Percentiles rank a stretch among this genome's conserved stretches.
These are phyloP conservation scores for Drosophila kanekoi DNA, from an alignment of 2,888 invertebrate species.

Conservation along the genomic window DNA sequence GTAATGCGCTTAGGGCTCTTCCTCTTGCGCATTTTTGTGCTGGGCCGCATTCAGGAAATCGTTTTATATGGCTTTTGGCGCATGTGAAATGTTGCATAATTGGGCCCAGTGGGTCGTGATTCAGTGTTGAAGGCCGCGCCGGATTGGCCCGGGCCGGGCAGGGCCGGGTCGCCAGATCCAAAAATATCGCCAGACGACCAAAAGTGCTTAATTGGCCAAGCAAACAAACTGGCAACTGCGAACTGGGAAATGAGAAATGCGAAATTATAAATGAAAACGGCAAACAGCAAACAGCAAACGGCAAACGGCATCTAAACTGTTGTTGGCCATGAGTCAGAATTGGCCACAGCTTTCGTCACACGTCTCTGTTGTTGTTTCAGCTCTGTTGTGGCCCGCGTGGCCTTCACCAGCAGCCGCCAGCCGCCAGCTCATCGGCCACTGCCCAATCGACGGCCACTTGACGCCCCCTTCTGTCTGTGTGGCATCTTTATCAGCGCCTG, in stretches of 20 bases:
- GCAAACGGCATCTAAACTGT: constrained; percentile 22
- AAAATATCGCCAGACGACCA: constrained; percentile 11
- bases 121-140: constrained; percentile 38
- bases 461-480: background rate
- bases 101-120: constrained; percentile 40
- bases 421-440: constrained; percentile 12
- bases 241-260: too few species aligned
- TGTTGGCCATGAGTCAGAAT: constrained; percentile 38
- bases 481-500: constrained; percentile 22
- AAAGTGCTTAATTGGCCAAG: constrained; percentile 32
- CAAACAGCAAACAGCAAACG: constrained; percentile 31
- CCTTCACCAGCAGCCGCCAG: constrained; percentile 36
- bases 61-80: constrained; percentile 66
- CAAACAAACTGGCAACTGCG: constrained; percentile 10
- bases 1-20: constrained; percentile 65
- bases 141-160: constrained; percentile 21
- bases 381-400: constrained; percentile 26
- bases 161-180: constrained; percentile 5
- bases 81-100: constrained; percentile 65
- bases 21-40: constrained; percentile 1
- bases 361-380: background rate
- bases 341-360: constrained; percentile 23
- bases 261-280: constrained; percentile 10
- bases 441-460: constrained; percentile 27
- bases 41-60: constrained; percentile 60